Conservation (phyloP, 2,888 invertebrate species). For the Cinara cedri region DNA sequence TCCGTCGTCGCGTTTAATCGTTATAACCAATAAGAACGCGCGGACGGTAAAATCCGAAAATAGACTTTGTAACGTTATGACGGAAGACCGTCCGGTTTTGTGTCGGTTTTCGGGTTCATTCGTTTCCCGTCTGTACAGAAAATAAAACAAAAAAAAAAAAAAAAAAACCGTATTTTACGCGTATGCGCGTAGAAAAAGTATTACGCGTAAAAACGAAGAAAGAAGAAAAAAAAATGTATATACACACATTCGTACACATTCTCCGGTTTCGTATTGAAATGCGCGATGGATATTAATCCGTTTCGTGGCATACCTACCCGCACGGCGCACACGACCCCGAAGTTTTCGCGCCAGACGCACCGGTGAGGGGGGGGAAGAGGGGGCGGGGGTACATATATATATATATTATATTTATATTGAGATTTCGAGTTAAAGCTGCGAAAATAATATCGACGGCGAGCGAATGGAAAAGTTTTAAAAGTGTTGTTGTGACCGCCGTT, state of each 20-base stretch:
- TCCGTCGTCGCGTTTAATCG: too few relatives aligned
- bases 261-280: not conserved
- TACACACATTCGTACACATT: not conserved
- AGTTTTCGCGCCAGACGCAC: constrained; percentile 26
- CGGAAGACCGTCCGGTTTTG: too few relatives aligned
- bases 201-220: not conserved
- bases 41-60: too few relatives aligned
- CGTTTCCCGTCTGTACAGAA: too few relatives aligned
- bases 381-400: not conserved
- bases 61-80: too few relatives aligned
- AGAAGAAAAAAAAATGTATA: too few relatives aligned
- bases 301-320: not conserved
- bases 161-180: not conserved
- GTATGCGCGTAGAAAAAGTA: not conserved
- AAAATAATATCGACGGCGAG: constrained; percentile 45
- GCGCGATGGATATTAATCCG: constrained; percentile 10
- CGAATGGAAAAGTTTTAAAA: constrained; percentile 46
- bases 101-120: too few relatives aligned
- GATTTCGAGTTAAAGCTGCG: constrained; percentile 35
- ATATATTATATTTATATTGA: constrained; percentile 27
- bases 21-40: too few relatives aligned
- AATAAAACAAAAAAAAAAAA: too few relatives aligned
- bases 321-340: too few relatives aligned
- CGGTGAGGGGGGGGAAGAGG: not conserved
- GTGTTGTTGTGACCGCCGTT: constrained; percentile 32